Evolutionary conservation across 2,888 invertebrate genomes (phyloP).

Genomic region (Atrina japonica): DNA sequence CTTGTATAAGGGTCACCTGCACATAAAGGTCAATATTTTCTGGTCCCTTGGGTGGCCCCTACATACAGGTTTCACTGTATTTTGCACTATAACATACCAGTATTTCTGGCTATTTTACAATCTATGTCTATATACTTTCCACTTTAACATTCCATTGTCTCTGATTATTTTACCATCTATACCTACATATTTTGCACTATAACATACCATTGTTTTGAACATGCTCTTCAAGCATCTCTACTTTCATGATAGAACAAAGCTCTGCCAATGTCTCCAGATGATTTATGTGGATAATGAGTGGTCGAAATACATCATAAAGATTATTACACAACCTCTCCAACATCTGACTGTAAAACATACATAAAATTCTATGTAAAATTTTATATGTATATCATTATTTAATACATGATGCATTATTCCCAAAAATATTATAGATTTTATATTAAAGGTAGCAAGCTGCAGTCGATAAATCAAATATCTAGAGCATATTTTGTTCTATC

Average conservation of each 20-base stretch:
- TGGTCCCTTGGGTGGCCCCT: too few relatives aligned
- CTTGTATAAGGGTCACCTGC: too few relatives aligned
- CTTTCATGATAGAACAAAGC: slow-evolving; percentile 90
- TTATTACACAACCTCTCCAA: slow-evolving; percentile 92
- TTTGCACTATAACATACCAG: too few relatives aligned
- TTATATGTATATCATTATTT: not conserved
- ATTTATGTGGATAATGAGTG: slow-evolving; percentile 96
- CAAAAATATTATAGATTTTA: not conserved
- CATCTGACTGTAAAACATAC: slow-evolving; percentile 82
- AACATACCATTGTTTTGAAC: slow-evolving; percentile 88
- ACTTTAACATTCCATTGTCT: slow-evolving; percentile 85
- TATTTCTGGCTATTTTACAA: too few relatives aligned
- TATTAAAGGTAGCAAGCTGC: not conserved
- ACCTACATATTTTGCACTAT: too few relatives aligned
- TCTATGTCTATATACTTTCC: too few relatives aligned
- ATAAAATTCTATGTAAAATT: not conserved
- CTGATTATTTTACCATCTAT: too few relatives aligned
- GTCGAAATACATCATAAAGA: slow-evolving; percentile 94
- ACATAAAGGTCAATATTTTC: too few relatives aligned
- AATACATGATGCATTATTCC: not conserved
- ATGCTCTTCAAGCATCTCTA: slow-evolving; percentile 93
- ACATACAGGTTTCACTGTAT: too few relatives aligned
- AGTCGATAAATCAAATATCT: too few relatives aligned
- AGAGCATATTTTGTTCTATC: too few relatives aligned
- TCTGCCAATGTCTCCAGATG: slow-evolving; percentile 98